These are phyloP conservation scores for Calypte anna DNA, from an alignment of 2,113 vertebrate species.

Conservation along the genomic window DNA sequence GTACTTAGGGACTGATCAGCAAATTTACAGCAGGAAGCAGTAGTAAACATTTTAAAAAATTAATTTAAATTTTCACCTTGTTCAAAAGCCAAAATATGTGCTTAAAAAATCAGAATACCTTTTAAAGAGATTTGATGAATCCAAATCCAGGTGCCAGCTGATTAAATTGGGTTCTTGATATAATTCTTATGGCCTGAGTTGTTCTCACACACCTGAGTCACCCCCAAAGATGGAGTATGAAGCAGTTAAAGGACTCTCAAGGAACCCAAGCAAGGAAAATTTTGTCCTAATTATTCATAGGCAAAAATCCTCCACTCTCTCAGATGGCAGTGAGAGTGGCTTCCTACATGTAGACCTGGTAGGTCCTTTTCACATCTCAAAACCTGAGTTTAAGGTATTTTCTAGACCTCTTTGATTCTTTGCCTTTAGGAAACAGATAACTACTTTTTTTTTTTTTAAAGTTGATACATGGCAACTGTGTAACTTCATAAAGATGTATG, in stretches of 20 bases:
- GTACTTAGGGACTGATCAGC: neutral
- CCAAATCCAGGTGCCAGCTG: neutral
- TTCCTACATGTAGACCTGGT: neutral
- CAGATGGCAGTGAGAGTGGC: neutral
- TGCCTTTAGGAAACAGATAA: neutral
- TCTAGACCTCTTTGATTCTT: neutral
- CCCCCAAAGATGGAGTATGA: neutral
- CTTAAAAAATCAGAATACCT: neutral
- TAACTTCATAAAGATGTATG: neutral
- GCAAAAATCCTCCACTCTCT: neutral
- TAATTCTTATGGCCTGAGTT: neutral
- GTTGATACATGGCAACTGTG: neutral
- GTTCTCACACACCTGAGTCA: neutral
- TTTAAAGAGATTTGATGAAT: neutral
- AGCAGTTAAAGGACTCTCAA: neutral
- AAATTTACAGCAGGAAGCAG: neutral
- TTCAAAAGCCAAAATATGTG: neutral
- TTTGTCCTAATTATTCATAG: neutral
- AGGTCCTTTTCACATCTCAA: neutral
- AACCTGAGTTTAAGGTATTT: neutral
- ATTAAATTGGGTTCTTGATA: neutral
- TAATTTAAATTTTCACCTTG: neutral
- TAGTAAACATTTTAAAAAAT: neutral
- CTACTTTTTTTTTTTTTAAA: neutral
- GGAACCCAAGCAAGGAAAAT: neutral